A percentile compares a stretch with the other conserved stretches of the same genome.
Evolutionary conservation across 2,888 invertebrate genomes (phyloP).

Genomic region (Pollenia amentaria): DNA sequence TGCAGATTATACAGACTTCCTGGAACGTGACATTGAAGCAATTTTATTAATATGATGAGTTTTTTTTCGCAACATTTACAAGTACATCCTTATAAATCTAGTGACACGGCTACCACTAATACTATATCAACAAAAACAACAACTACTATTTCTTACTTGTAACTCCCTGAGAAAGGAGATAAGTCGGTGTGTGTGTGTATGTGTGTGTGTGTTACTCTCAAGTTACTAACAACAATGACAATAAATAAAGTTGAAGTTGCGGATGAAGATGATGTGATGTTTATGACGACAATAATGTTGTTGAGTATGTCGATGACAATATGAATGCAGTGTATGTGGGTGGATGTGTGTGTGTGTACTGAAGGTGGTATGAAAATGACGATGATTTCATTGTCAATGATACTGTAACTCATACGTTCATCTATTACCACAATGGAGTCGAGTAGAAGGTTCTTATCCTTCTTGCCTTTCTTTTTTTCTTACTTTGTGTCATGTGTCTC

Average conservation of each 20-base stretch:
- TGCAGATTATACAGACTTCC: constrained; percentile 66
- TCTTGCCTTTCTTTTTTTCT: constrained; percentile 7
- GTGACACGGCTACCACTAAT: constrained; percentile 38
- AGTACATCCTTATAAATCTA: constrained; percentile 58
- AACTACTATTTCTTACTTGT: constrained; percentile 22
- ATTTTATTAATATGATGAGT: constrained; percentile 72
- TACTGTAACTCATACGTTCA: constrained; percentile 49
- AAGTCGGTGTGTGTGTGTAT: no score
- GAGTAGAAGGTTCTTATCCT: constrained; percentile 25
- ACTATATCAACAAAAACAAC: neutral
- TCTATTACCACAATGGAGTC: constrained; percentile 51
- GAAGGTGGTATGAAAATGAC: constrained; percentile 15
- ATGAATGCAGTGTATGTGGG: neutral
- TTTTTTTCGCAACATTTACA: constrained; percentile 56
- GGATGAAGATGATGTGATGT: constrained; percentile 3
- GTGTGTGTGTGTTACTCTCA: neutral
- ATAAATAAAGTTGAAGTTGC: constrained; percentile 44
- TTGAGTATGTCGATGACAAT: constrained; percentile 19
- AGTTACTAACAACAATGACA: constrained; percentile 40
- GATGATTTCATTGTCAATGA: constrained; percentile 58
- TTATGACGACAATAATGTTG: neutral
- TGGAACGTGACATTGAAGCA: constrained; percentile 74
- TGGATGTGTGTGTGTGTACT: neutral
- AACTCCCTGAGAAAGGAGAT: neutral
- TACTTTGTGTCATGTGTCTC: neutral